A percentile compares a stretch with the other conserved stretches of the same genome.
Conservation (phyloP, 2,797 vertebrate species). For the Clangula hyemalis region DNA sequence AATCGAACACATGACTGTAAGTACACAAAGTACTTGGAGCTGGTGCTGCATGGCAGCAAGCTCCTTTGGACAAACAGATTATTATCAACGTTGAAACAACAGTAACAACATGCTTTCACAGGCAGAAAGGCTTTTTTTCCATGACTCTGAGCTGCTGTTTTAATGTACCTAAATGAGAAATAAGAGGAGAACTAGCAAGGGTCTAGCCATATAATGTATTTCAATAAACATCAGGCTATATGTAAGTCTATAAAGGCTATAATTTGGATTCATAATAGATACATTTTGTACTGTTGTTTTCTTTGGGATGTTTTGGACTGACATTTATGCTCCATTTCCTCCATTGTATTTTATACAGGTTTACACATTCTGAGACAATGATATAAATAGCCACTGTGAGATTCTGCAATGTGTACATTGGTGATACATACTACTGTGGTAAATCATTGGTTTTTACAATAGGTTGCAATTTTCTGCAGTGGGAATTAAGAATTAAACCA, state of each 20-base stretch:
- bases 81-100: background rate
- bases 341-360: background rate
- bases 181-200: background rate
- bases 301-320: background rate
- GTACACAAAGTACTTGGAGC: background rate
- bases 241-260: background rate
- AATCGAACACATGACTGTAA: accelerated
- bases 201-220: background rate
- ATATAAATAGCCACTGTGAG: background rate
- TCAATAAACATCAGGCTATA: background rate
- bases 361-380: background rate
- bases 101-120: background rate
- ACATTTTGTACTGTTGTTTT: background rate
- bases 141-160: background rate
- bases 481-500: conserved; percentile 19
- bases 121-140: background rate
- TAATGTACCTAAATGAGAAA: background rate
- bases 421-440: background rate
- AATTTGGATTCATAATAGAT: background rate
- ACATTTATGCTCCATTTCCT: background rate
- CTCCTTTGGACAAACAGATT: background rate
- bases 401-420: background rate
- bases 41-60: background rate
- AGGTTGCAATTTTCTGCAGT: background rate
- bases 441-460: conserved; percentile 10